A percentile compares a stretch with the other conserved stretches of the same genome.
phyloP scores from a whole-genome alignment of 2,113 vertebrate species.

The Gallinago undulata region DNA sequence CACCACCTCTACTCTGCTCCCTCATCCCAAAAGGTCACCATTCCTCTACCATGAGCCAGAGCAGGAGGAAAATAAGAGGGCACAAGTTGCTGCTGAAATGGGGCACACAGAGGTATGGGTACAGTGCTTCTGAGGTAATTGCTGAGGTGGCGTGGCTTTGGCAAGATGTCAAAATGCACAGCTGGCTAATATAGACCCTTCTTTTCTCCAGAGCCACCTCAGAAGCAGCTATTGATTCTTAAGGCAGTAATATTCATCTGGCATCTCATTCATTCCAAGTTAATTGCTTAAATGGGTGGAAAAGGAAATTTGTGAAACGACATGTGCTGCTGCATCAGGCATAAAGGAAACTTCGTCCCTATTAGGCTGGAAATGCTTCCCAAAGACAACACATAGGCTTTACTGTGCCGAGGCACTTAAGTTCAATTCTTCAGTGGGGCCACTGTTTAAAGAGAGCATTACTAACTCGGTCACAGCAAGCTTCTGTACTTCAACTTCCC shows the following conservation, averaged over 20 bases:
- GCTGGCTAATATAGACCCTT: background rate
- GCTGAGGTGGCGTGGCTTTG: constrained; percentile 1
- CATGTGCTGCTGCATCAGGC: constrained; percentile 62
- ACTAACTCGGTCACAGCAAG: constrained; percentile 51
- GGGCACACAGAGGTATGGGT: background rate
- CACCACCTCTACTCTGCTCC: background rate
- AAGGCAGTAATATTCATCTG: constrained; percentile 49
- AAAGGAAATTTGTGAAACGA: constrained; percentile 57
- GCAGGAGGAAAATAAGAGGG: background rate
- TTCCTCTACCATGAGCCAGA: background rate
- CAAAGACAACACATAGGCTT: constrained; percentile 66
- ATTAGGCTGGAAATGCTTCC: constrained; percentile 66
- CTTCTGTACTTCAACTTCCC: constrained; percentile 46
- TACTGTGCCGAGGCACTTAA: constrained; percentile 52
- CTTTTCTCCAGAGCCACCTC: constrained; percentile 40
- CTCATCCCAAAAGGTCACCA: background rate
- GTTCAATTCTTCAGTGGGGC: constrained; percentile 65
- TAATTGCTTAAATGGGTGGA: constrained; percentile 66
- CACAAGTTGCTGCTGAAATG: background rate
- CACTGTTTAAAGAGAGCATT: constrained; percentile 50
- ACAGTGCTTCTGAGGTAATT: background rate
- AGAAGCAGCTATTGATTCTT: constrained; percentile 58
- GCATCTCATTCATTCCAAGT: constrained; percentile 60
- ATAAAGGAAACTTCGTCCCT: constrained; percentile 60
- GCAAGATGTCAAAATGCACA: background rate